Base-by-base conservation (phyloP, 2,888 invertebrate genomes). In the Melinaea menophilus region DNA sequence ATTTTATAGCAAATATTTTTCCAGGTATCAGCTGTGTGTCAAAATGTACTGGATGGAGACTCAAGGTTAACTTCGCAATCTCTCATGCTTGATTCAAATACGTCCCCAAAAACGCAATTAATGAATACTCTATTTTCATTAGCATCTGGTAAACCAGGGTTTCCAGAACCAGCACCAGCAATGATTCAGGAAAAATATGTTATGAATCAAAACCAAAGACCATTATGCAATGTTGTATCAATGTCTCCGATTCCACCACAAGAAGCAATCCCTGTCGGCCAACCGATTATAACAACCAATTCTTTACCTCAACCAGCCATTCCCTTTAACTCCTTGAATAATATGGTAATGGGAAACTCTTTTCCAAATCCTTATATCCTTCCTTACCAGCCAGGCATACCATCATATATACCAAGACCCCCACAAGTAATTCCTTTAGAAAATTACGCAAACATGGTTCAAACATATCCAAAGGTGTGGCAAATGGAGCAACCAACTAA, bases 41-140 rank as follows among this genome's bases (percentile, higher is more conserved):
- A 75, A 67, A 71, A 67, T 60, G 67, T 62, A n/a, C 54, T 62
- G 48, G 66, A 58, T 31, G 37, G 35, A 46, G 12, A 55, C n/a
- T 34, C 55, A 31, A 51, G 47, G n/a, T 33, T 45, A 37, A 2
- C 48, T 35, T 56, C 22, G n/a, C 51, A 54, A 59, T 41, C 59
- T 45, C 62, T 55, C 47, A 41, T 59, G 2, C 47, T 54, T 57
- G 62, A 68, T 35, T 33, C 5, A 9, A 59, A 61, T 31, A 62
- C 62, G 13, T 64, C 70, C n/a, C 62, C 71, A 4, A 65, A 67
- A 61, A 59, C 69, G 4, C 68, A 74, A 59, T 63, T 76, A 35
- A 70, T 74, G 59, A 76, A 75, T 59, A 71, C 75, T 13, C 60
- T 77, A 54, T 56, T 74, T 37, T 67, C 72, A 13, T 59, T 71